Percentiles rank a stretch among this genome's conserved stretches.
These are phyloP conservation scores for Dryoscopus gambensis DNA, from an alignment of 2,113 vertebrate species.

Conservation along the genomic window DNA sequence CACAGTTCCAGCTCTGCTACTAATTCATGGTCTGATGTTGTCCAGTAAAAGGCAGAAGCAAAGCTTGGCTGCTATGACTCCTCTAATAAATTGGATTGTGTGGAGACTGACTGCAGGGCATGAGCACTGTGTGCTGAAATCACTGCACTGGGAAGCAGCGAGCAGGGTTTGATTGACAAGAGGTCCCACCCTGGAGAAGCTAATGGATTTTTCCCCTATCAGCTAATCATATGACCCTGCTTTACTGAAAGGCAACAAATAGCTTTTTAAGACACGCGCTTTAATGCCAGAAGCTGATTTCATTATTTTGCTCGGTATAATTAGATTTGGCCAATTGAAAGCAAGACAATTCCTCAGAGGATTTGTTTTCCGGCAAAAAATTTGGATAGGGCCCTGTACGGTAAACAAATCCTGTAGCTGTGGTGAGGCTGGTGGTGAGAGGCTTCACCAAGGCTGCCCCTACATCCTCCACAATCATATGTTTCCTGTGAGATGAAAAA, in stretches of 20 bases:
- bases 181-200: neutral
- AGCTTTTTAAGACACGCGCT: neutral
- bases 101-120: conserved; percentile 56
- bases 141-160: neutral
- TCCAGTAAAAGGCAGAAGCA: conserved; percentile 15
- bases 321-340: conserved; percentile 31
- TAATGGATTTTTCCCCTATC: conserved; percentile 65
- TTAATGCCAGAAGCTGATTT: conserved; percentile 36
- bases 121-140: neutral
- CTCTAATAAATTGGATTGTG: conserved; percentile 58
- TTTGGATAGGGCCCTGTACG: neutral
- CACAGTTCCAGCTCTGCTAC: conserved; percentile 13
- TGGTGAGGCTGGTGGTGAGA: neutral
- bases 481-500: neutral
- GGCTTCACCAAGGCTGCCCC: neutral
- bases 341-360: neutral
- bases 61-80: conserved; percentile 20
- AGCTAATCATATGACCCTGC: conserved; percentile 41
- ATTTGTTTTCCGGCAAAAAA: conserved; percentile 23
- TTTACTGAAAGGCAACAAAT: conserved; percentile 27
- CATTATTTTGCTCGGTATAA: conserved; percentile 3
- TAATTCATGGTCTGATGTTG: neutral
- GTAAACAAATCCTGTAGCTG: conserved; percentile 7
- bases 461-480: neutral
- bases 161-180: conserved; percentile 45